Conservation (phyloP, 2,797 vertebrate genomes). For the Helicolenus hilgendorfi region DNA sequence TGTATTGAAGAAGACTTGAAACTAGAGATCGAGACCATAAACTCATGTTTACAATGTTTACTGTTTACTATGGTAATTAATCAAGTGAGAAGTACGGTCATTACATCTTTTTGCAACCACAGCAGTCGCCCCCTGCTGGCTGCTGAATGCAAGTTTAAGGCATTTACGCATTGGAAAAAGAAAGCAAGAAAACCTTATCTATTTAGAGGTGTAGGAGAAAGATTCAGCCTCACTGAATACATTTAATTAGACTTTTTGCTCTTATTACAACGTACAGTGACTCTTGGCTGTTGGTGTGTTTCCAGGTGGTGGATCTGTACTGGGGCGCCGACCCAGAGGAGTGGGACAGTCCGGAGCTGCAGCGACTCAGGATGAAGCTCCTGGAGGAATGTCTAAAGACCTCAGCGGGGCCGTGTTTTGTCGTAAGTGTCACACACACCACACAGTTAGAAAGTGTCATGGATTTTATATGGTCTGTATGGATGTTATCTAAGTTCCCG, state of each 20-base stretch:
- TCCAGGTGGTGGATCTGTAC: conserved; percentile 97
- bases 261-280: neutral
- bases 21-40: no score
- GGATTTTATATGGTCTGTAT: neutral
- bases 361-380: conserved; percentile 96
- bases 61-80: no score
- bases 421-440: conserved; percentile 91
- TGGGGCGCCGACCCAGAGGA: conserved; percentile 96
- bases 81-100: no score
- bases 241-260: neutral
- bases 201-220: neutral
- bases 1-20: no score
- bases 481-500: neutral
- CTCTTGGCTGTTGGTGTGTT: conserved; percentile 9
- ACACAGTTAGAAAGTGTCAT: neutral
- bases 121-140: no score
- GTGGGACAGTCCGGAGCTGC: conserved; percentile 97
- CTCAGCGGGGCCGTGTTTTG: conserved; percentile 98
- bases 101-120: no score
- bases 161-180: neutral
- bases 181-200: neutral
- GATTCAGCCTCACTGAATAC: neutral
- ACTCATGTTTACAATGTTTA: no score
- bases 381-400: conserved; percentile 98
- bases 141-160: no score